These are phyloP conservation scores for Oxygymnocypris stewartii DNA, from an alignment of 2,113 vertebrate species.

Conservation along the genomic window DNA sequence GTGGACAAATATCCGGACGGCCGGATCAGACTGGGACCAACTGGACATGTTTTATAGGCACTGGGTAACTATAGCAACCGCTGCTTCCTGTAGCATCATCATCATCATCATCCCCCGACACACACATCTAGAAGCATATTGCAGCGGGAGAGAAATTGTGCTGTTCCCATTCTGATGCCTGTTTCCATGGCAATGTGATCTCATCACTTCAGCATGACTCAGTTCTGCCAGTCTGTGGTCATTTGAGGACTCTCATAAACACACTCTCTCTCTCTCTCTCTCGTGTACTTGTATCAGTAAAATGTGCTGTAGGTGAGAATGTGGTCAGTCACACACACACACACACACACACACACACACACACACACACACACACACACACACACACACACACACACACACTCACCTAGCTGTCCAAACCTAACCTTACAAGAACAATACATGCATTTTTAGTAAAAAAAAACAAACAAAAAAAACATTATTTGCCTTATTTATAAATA, in stretches of 20 bases:
- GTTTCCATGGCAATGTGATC: slow-evolving; percentile 54
- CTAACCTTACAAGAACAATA: no score
- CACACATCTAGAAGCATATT: slow-evolving; percentile 8
- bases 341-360: no score
- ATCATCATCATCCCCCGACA: slow-evolving; percentile 39
- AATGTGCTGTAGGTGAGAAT: not conserved
- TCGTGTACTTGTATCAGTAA: not conserved
- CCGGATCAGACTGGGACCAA: slow-evolving; percentile 82
- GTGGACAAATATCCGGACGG: slow-evolving; percentile 84
- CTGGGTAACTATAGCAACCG: slow-evolving; percentile 84
- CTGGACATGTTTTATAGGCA: slow-evolving; percentile 92
- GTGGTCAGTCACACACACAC: not conserved
- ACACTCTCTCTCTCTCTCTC: not conserved
- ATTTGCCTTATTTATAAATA: no score
- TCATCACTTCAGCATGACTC: slow-evolving; percentile 54
- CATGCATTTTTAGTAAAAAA: not conserved
- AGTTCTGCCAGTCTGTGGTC: slow-evolving; percentile 48
- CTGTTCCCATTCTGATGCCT: slow-evolving; percentile 50
- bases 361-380: no score
- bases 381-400: no score
- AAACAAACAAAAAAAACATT: no score
- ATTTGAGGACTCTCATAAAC: not conserved
- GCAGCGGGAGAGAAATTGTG: slow-evolving; percentile 26
- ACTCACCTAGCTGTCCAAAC: not conserved
- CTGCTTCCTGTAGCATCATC: slow-evolving; percentile 56